These are phyloP conservation scores for Ifrita kowaldi DNA, from an alignment of 2,113 vertebrate species.

Conservation along the genomic window DNA sequence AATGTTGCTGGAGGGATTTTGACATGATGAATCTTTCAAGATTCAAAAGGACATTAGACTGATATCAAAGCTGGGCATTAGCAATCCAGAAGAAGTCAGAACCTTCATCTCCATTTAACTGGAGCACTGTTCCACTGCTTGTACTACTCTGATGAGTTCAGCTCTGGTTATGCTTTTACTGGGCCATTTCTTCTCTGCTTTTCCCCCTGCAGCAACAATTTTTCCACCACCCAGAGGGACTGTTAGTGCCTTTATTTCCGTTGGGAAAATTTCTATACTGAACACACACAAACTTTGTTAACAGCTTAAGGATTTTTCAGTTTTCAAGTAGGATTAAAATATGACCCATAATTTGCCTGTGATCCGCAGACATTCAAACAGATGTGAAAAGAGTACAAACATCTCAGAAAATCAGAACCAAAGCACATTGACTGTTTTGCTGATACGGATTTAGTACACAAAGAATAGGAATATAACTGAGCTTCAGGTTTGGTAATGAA, in stretches of 20 bases:
- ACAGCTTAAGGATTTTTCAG: neutral
- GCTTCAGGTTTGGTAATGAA: neutral
- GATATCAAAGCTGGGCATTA: neutral
- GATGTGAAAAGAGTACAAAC: neutral
- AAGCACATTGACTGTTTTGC: neutral
- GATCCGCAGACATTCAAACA: neutral
- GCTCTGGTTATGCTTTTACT: neutral
- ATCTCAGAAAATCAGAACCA: neutral
- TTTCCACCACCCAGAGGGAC: neutral
- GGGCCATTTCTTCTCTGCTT: neutral
- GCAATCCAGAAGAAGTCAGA: neutral
- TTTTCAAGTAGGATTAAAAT: neutral
- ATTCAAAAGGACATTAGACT: neutral
- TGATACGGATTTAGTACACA: neutral
- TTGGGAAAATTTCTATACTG: neutral
- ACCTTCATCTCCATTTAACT: neutral
- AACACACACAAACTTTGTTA: neutral
- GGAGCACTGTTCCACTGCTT: neutral
- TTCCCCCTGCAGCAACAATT: neutral
- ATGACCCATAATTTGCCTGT: rapidly evolving
- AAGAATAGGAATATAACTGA: neutral
- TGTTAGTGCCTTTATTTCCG: neutral
- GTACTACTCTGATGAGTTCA: neutral
- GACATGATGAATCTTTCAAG: neutral
- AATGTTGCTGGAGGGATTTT: neutral